Percentiles rank a stretch among this genome's conserved stretches.
Conservation (phyloP, 2,888 invertebrate genomes). For the Melinaea marsaeus region DNA sequence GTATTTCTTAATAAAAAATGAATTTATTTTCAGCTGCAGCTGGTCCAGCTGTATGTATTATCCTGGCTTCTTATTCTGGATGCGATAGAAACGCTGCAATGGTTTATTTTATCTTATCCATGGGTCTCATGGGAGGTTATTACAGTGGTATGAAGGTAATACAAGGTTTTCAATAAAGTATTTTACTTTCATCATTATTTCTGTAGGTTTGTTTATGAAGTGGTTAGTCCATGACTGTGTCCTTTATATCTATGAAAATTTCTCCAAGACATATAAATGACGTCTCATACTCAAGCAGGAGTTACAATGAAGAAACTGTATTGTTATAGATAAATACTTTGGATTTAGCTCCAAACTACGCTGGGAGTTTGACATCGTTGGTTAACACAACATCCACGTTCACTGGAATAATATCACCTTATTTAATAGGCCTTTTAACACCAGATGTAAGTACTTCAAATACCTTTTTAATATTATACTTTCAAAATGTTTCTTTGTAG, state of each 20-base stretch:
- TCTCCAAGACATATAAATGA: too few relatives aligned
- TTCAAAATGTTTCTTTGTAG: too few relatives aligned
- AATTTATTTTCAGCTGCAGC: conserved; percentile 58
- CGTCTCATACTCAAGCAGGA: too few relatives aligned
- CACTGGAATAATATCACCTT: conserved; percentile 49
- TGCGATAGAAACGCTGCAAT: conserved; percentile 58
- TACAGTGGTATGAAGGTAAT: conserved; percentile 78
- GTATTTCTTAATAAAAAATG: background rate
- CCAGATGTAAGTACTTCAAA: conserved; percentile 53
- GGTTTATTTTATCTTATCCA: conserved; percentile 68
- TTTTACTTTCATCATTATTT: too few relatives aligned
- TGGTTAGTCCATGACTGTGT: too few relatives aligned
- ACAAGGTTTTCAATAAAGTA: too few relatives aligned
- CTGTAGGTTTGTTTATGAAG: background rate
- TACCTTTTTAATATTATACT: too few relatives aligned
- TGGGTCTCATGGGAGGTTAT: conserved; percentile 78
- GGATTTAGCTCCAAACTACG: conserved; percentile 68
- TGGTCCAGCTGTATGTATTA: too few relatives aligned
- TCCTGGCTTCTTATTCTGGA: conserved; percentile 68
- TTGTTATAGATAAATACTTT: conserved; percentile 30
- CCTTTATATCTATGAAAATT: too few relatives aligned
- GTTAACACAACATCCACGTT: conserved; percentile 73
- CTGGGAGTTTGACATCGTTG: conserved; percentile 74
- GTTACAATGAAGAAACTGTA: background rate
- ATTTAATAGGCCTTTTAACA: conserved; percentile 65